These are phyloP conservation scores for Acrossocheilus wenchowensis DNA, from an alignment of 2,797 vertebrate genomes.

Conservation along the genomic window DNA sequence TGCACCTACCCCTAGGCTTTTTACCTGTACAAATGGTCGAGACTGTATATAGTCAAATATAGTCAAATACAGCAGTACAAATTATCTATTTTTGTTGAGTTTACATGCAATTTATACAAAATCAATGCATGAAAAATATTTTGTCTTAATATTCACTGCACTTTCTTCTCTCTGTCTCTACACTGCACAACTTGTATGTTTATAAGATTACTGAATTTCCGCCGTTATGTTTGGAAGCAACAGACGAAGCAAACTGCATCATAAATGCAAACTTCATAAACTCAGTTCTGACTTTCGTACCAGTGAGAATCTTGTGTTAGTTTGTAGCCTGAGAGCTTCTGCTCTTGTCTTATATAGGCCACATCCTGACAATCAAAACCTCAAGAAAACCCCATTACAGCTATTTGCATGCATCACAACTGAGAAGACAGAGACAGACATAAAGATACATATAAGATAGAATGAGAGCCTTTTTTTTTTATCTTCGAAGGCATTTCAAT, in stretches of 20 bases:
- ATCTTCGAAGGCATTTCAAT: background rate
- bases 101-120: background rate
- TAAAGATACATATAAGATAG: background rate
- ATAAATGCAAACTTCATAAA: background rate
- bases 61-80: background rate
- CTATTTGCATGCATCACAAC: constrained; percentile 50
- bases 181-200: background rate
- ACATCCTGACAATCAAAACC: constrained; percentile 46
- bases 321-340: background rate
- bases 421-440: constrained; percentile 43
- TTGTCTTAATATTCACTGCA: background rate
- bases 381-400: constrained; percentile 49
- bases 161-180: background rate
- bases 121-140: background rate
- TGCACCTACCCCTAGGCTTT: background rate
- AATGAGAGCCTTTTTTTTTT: background rate
- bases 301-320: constrained; percentile 6
- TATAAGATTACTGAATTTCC: background rate
- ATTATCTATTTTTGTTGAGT: background rate
- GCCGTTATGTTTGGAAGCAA: background rate
- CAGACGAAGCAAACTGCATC: background rate
- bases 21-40: background rate
- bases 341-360: constrained; percentile 5
- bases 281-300: background rate
- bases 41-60: background rate